Conservation (phyloP, 2,888 invertebrate species). For the Platycheirus albimanus region DNA sequence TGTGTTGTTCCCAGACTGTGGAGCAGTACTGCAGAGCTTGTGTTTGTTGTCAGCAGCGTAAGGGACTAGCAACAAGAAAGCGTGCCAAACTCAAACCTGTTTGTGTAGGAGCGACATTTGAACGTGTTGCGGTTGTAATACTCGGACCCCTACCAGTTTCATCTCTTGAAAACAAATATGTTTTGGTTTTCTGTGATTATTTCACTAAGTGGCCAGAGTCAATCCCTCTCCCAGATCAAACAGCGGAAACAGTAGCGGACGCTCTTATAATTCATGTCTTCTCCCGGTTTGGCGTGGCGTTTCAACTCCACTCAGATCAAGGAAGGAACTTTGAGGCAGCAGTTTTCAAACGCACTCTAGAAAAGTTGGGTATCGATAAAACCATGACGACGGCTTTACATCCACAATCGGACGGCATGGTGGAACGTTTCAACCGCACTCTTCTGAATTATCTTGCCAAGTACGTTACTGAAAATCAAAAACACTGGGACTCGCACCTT, state of each 20-base stretch:
- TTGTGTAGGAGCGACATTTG: too few species aligned
- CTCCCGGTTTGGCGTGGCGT: slow-evolving; percentile 46
- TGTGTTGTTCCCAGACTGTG: background rate
- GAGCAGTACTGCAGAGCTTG: background rate
- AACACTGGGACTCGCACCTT: slow-evolving; percentile 60
- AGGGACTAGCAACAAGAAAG: background rate
- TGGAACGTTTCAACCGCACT: slow-evolving; percentile 33
- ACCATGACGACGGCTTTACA: slow-evolving; percentile 75
- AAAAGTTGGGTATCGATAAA: slow-evolving; percentile 61
- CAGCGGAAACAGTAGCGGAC: slow-evolving; percentile 40
- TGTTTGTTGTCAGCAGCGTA: background rate
- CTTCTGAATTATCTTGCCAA: slow-evolving; percentile 71
- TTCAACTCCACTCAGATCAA: slow-evolving; percentile 65
- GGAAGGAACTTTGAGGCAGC: slow-evolving; percentile 44
- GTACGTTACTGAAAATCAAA: slow-evolving; percentile 52
- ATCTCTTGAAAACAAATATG: background rate
- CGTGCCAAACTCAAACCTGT: too few species aligned
- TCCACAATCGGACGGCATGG: slow-evolving; percentile 53
- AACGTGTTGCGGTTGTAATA: slow-evolving; percentile 35
- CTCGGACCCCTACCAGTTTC: background rate
- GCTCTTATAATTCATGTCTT: slow-evolving; percentile 27
- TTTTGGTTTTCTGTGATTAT: slow-evolving; percentile 32
- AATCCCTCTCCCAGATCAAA: slow-evolving; percentile 40
- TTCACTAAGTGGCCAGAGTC: too few species aligned
- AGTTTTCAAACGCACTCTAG: slow-evolving; percentile 7